Evolutionary conservation across 2,113 vertebrate species (phyloP), one percentile per base, ranked within the genome.

Genomic region (Mirounga angustirostris): DNA sequence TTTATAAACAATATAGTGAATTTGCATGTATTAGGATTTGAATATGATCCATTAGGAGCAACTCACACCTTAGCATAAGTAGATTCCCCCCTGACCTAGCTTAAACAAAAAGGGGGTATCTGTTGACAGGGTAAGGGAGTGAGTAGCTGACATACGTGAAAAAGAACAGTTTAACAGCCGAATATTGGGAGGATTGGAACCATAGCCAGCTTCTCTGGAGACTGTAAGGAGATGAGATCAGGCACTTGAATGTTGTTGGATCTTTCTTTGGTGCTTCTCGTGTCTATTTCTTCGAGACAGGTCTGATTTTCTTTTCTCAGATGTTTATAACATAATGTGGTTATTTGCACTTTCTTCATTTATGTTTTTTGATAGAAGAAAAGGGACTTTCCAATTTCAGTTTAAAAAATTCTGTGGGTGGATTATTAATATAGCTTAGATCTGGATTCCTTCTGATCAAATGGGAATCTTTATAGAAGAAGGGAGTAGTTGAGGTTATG

Each of bases 271-370:
- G 61, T 93, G 46, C 24, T 46, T 40, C 10, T 33, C 54, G 7
- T 54, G 59, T 7, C 8, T 58, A 1, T 73, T 74, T 80, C 65
- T 36, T 54, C 94, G 15, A 6, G 24, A 69, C 7, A 81, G 56
- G 12, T 59, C 36, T 89, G 22, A 56, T 96, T 95, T 95, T 69
- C 30, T 93, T 86, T 73, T 59, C 36, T 89, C 2, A 67, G 36
- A 81, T 67, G 76, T 86, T 93, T 91, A 50, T 86, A 16, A n/a
- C 13, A 7, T 74, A 61, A 80, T 74, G 30, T 78, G 22, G 12
- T 67, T 5, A 58, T 40, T 43, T 81, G 50, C 0, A 80, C 13
- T 73, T 71, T 78, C 19, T 15, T 88, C 30, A 14, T 71, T 88
- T 80, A 50, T 86, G 21, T 22, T 65, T 71, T 59, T 71, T 54